phyloP scores from a whole-genome alignment of 2,113 vertebrate species.

The Diadophis punctatus region DNA sequence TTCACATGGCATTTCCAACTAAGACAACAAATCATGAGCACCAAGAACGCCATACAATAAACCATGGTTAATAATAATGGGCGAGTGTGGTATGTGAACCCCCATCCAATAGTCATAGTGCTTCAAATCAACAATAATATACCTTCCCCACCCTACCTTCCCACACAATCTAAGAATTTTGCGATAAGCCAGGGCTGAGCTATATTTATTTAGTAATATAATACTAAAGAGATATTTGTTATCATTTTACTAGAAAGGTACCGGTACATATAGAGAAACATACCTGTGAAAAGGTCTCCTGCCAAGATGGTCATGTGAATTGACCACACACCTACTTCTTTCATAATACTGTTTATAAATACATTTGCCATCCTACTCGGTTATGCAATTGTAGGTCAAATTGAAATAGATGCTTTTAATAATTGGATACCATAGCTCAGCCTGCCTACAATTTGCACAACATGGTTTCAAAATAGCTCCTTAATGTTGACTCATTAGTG shows the following conservation, averaged over 20 bases:
- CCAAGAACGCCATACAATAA: too few relatives aligned
- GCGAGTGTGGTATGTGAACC: too few relatives aligned
- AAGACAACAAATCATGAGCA: too few relatives aligned
- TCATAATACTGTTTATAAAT: background rate
- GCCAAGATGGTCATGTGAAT: constrained; percentile 1
- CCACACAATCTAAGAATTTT: too few relatives aligned
- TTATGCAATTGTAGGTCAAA: background rate
- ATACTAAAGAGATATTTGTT: background rate
- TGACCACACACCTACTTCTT: background rate
- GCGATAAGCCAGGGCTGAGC: background rate
- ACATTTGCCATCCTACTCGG: background rate
- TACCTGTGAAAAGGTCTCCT: background rate
- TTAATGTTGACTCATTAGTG: background rate
- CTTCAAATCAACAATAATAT: too few relatives aligned
- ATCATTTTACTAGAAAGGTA: background rate
- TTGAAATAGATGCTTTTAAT: background rate
- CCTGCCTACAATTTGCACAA: background rate
- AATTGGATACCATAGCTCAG: background rate
- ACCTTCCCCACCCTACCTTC: too few relatives aligned
- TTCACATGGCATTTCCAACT: too few relatives aligned
- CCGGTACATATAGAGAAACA: background rate
- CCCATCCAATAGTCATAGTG: too few relatives aligned
- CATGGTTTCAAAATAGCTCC: background rate
- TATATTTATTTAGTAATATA: background rate
- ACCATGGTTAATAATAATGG: too few relatives aligned